phyloP scores from a whole-genome alignment of 2,797 vertebrate species.

The Petrocephalus schoutedeni region DNA sequence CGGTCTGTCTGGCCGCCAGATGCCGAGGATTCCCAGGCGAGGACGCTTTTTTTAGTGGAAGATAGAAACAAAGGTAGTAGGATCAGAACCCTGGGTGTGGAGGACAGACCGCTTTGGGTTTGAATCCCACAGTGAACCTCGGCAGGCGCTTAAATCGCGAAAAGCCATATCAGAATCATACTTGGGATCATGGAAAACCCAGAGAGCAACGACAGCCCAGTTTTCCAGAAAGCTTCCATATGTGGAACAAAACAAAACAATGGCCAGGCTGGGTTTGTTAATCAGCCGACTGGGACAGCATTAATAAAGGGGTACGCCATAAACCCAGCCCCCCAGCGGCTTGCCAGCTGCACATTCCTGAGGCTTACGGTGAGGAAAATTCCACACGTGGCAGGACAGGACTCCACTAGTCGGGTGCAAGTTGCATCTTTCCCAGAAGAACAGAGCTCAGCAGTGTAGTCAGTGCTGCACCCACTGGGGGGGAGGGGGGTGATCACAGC shows the following conservation, averaged over 20 bases:
- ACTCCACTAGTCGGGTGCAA: neutral
- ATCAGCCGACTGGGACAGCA: neutral
- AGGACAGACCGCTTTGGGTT: neutral
- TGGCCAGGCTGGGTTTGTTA: neutral
- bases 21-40: neutral
- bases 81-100: neutral
- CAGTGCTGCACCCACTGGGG: neutral
- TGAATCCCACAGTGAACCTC: neutral
- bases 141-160: neutral
- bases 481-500: neutral
- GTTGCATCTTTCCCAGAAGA: neutral
- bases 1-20: neutral
- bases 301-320: neutral
- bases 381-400: conserved; percentile 2
- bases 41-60: neutral
- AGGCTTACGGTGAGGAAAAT: conserved; percentile 15
- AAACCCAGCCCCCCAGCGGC: neutral
- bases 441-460: neutral
- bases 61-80: neutral
- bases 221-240: neutral
- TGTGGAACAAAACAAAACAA: neutral
- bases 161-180: neutral
- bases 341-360: neutral
- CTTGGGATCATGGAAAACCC: neutral
- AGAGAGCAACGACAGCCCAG: neutral